Evolutionary conservation across 2,797 vertebrate genomes (phyloP), one percentile per base, ranked within the genome.

Genomic region (Phalloptychus januarius): DNA sequence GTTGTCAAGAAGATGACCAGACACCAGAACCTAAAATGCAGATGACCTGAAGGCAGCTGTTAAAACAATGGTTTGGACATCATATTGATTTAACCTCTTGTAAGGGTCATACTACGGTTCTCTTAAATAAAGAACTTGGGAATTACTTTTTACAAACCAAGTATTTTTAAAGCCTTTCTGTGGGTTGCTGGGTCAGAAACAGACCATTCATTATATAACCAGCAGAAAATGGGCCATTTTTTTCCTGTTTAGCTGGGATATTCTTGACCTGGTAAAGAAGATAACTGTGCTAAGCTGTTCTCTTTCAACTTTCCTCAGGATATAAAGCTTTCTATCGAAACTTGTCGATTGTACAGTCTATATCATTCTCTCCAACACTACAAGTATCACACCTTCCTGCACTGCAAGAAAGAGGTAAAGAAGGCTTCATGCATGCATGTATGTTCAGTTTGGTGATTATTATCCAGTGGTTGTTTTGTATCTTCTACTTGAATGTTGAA

Each of bases 311-410:
- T 7, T 70, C 84, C 58, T 12, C 86, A 98, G 97, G 97, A 97
- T 85, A 95, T 98, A 87, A 97, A 96, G 90, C 95, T 97, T 40
- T 96, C 97, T 0, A 95, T 96, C 52, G 97, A 97, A 85, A 96
- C 94, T 12, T 97, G 96, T 0, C 94, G 94, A 78, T 95, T 96
- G 85, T 98, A 97, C 93, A 96, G 96, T 5, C 95, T 98, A 23
- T 98, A 97, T 89, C 97, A 98, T 88, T 97, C 97, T 7, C 96
- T 98, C 71, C 97, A 98, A 91, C 97, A 98, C 95, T 98, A 97
- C 93, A 98, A 98, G 81, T 98, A 97, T 91, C 97, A 98, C 94
- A 98, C 96, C 75, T 98, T 98, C 90, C 96, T 98, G 88, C 97
- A 96, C 87, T 98, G 97, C 92, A 97, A 97, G 88, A 97, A 97